phyloP scores from a whole-genome alignment of 2,888 invertebrate species.

The Limnephilus auricula region DNA sequence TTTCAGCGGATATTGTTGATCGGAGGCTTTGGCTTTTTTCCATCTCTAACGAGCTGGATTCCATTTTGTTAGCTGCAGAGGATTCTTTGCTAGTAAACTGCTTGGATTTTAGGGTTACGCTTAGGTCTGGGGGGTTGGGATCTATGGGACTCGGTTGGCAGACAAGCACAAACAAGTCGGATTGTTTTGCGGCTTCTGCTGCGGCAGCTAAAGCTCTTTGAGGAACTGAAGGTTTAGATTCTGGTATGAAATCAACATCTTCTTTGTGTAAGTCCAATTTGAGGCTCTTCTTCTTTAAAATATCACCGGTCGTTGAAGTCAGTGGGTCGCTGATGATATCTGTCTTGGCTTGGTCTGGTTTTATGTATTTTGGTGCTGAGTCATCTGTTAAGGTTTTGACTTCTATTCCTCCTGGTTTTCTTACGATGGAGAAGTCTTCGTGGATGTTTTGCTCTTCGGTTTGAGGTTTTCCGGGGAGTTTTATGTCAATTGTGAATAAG shows the following conservation, averaged over 20 bases:
- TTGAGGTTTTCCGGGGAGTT: conserved; percentile 54
- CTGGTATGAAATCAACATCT: conserved; percentile 3
- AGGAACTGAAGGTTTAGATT: neutral
- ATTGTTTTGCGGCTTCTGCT: conserved; percentile 12
- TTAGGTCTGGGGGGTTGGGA: conserved; percentile 7
- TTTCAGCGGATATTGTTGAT: neutral
- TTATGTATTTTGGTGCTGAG: neutral
- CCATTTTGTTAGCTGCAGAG: neutral
- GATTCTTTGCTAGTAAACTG: neutral
- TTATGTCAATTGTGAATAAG: conserved; percentile 63
- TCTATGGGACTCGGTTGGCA: conserved; percentile 48
- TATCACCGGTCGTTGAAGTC: neutral
- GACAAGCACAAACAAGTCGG: conserved; percentile 46
- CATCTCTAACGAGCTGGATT: conserved; percentile 37
- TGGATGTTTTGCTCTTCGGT: conserved; percentile 53
- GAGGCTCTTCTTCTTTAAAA: conserved; percentile 35
- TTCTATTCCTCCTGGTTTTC: conserved; percentile 59
- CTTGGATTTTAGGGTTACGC: neutral
- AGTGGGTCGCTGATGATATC: neutral
- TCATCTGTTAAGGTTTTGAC: conserved; percentile 45
- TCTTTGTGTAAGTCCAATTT: conserved; percentile 36
- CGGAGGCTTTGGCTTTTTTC: neutral
- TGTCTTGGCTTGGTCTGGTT: neutral
- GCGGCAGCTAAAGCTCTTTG: neutral
- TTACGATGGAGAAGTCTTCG: conserved; percentile 64